These are phyloP conservation scores for Desmophyllum pertusum DNA, from an alignment of 92 coral and sea anemone genomes.

Conservation along the genomic window DNA sequence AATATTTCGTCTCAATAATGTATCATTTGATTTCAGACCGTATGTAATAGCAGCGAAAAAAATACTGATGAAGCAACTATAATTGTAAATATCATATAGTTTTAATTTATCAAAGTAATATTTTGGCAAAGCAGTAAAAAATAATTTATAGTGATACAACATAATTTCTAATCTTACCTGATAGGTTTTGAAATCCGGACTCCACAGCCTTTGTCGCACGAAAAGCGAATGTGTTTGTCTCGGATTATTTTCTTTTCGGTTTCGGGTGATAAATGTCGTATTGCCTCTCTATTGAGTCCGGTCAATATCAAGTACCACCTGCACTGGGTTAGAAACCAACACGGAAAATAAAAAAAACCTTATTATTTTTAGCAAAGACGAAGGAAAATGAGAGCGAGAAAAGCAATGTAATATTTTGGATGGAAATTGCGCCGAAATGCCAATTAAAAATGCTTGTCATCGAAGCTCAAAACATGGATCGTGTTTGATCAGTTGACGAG, in stretches of 20 bases:
- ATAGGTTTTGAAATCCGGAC: not conserved
- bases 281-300: not conserved
- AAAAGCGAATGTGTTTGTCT: conserved; percentile 24
- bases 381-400: not conserved
- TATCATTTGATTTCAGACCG: not conserved
- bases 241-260: not conserved
- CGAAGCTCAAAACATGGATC: not conserved
- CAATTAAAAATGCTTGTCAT: conserved; percentile 7
- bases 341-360: not conserved
- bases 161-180: conserved; percentile 15
- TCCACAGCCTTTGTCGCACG: conserved; percentile 17
- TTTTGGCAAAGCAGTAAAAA: too few species aligned
- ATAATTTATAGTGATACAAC: not conserved
- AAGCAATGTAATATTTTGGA: too few species aligned
- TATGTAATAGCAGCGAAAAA: not conserved
- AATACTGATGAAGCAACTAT: not conserved
- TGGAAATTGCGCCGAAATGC: not conserved
- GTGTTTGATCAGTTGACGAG: conserved; percentile 25
- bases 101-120: not conserved
- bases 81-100: not conserved
- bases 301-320: conserved; percentile 6
- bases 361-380: not conserved
- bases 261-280: not conserved
- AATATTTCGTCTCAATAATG: not conserved
- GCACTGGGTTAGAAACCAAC: not conserved